Conservation (phyloP, 2,888 invertebrate genomes). For the Psylliodes chrysocephalus region DNA sequence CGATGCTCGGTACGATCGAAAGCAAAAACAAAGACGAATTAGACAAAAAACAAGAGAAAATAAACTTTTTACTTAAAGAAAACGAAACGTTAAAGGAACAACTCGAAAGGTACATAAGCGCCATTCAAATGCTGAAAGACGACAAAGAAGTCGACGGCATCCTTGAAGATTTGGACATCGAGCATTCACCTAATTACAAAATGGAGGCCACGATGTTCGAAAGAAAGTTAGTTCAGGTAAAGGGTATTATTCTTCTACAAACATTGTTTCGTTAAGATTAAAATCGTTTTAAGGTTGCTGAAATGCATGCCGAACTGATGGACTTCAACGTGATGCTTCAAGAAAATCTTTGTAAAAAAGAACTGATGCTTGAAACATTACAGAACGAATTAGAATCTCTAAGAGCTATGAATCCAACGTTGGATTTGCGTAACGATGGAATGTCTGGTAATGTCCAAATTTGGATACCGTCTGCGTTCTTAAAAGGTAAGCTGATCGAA, state of each 20-base stretch:
- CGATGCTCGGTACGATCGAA: slow-evolving; percentile 60
- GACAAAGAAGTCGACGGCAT: slow-evolving; percentile 59
- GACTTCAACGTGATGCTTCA: slow-evolving; percentile 89
- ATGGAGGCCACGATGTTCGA: slow-evolving; percentile 85
- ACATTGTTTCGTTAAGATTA: not conserved
- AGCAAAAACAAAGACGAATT: slow-evolving; percentile 58
- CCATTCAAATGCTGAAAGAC: slow-evolving; percentile 83
- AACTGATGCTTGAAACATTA: slow-evolving; percentile 69
- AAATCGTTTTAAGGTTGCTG: slow-evolving; percentile 75
- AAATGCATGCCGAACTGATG: slow-evolving; percentile 95
- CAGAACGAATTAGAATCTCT: slow-evolving; percentile 74
- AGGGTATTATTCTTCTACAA: not conserved
- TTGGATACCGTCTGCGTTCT: slow-evolving; percentile 89
- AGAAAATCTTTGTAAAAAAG: slow-evolving; percentile 73
- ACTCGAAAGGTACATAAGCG: slow-evolving; percentile 85
- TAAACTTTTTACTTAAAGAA: slow-evolving; percentile 69
- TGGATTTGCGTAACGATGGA: slow-evolving; percentile 61
- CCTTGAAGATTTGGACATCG: slow-evolving; percentile 58
- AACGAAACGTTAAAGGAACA: slow-evolving; percentile 87
- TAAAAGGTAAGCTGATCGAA: slow-evolving; percentile 75
- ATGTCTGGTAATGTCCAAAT: slow-evolving; percentile 75
- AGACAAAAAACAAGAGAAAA: slow-evolving; percentile 55
- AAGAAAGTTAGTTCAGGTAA: slow-evolving; percentile 85
- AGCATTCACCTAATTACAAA: slow-evolving; percentile 65
- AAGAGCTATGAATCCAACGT: slow-evolving; percentile 66